These are phyloP conservation scores for Anas platyrhynchos DNA, from an alignment of 2,113 vertebrate species.

Conservation along the genomic window DNA sequence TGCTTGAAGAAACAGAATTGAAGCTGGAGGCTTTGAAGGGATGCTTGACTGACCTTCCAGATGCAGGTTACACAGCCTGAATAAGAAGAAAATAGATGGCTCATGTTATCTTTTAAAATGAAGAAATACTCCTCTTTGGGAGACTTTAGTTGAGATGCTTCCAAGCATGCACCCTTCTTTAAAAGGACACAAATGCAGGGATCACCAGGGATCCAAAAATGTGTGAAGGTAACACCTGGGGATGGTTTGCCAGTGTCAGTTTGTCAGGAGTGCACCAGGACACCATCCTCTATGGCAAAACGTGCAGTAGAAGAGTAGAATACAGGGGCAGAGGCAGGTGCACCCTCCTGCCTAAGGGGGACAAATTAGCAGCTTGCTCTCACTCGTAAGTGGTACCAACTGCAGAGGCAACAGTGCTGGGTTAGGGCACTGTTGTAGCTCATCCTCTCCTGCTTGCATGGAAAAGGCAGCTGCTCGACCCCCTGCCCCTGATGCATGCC, in stretches of 20 bases:
- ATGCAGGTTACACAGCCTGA: not conserved
- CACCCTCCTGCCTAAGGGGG: not conserved
- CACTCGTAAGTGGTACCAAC: not conserved
- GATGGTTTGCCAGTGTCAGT: not conserved
- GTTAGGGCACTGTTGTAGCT: not conserved
- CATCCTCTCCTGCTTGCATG: not conserved
- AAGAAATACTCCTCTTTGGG: not conserved
- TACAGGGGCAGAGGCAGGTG: fast-evolving
- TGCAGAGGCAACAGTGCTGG: not conserved
- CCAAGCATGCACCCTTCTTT: not conserved
- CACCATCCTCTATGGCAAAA: not conserved
- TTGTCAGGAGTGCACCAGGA: not conserved
- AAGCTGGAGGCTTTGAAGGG: not conserved
- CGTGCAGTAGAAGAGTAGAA: not conserved
- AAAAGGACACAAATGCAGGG: not conserved
- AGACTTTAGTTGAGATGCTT: not conserved
- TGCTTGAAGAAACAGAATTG: not conserved
- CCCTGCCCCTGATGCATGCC: slow-evolving; percentile 6
- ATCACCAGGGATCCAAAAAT: not conserved
- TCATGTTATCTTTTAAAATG: not conserved
- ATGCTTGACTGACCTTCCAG: not conserved
- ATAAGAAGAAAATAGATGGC: not conserved
- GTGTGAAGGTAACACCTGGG: not conserved
- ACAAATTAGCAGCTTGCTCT: not conserved
- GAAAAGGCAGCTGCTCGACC: slow-evolving; percentile 21